Percentiles rank a stretch among this genome's conserved stretches.
Conservation (phyloP, 2,113 vertebrate genomes). For the Genyomyrus donnyi region DNA sequence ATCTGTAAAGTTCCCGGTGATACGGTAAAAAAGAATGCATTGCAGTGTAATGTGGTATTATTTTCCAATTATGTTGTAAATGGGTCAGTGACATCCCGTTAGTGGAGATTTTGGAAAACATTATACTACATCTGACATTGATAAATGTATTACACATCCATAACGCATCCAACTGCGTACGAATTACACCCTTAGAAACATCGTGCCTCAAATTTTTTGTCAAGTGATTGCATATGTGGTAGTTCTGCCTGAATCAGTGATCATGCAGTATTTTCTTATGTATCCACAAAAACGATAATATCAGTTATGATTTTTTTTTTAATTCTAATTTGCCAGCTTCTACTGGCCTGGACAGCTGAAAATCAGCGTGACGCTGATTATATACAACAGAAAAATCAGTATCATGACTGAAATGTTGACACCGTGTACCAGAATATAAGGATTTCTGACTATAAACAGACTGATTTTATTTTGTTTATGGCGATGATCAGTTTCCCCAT, state of each 20-base stretch:
- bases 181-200: not conserved
- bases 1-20: not conserved
- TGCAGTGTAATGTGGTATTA: too few relatives aligned
- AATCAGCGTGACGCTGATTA: not conserved
- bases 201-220: not conserved
- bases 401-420: not conserved
- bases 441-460: not conserved
- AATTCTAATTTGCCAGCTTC: not conserved
- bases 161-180: not conserved
- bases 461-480: not conserved
- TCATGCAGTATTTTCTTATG: not conserved
- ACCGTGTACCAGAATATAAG: not conserved
- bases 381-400: not conserved
- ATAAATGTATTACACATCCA: not conserved
- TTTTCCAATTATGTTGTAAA: not conserved
- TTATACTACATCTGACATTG: constrained; percentile 7
- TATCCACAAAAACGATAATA: not conserved
- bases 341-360: not conserved
- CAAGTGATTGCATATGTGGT: not conserved
- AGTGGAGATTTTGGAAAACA: constrained; percentile 6
- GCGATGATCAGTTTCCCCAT: not conserved
- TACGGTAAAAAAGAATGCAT: not conserved
- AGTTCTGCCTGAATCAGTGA: not conserved
- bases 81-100: constrained; percentile 2
- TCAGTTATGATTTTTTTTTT: not conserved